Conservation (phyloP, 2,797 vertebrate genomes). For the Mormyrops attenuatus region DNA sequence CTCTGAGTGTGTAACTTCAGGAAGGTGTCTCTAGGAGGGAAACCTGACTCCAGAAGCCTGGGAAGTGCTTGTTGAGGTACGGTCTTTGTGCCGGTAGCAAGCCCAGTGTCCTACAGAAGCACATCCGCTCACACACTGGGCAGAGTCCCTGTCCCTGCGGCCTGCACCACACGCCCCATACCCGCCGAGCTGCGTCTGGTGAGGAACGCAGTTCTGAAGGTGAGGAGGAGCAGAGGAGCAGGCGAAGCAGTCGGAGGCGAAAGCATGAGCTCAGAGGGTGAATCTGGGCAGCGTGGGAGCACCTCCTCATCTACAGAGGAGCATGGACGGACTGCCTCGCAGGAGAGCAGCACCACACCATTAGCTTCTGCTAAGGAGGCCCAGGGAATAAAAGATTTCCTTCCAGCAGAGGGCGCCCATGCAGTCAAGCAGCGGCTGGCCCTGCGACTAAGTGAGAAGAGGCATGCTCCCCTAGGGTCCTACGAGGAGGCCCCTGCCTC, state of each 20-base stretch:
- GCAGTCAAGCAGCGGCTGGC: constrained; percentile 92
- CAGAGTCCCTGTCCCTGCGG: constrained; percentile 91
- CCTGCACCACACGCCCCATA: constrained; percentile 92
- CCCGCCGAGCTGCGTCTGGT: constrained; percentile 52
- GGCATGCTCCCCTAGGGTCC: constrained; percentile 60
- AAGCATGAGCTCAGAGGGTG: constrained; percentile 87
- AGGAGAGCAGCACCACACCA: constrained; percentile 38
- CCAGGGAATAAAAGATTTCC: constrained; percentile 48
- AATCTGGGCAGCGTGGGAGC: constrained; percentile 64
- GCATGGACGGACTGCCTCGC: constrained; percentile 39
- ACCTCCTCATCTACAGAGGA: constrained; percentile 48
- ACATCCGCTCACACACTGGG: constrained; percentile 92
- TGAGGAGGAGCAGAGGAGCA: constrained; percentile 66
- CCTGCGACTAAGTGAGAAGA: constrained; percentile 81
- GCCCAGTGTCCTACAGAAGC: constrained; percentile 95
- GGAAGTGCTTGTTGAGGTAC: constrained; percentile 94
- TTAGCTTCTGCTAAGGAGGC: constrained; percentile 25
- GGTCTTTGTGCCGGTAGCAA: constrained; percentile 92
- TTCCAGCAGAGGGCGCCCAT: constrained; percentile 74
- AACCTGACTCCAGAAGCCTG: constrained; percentile 87
- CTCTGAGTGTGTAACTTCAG: constrained; percentile 46
- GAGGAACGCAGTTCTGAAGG: constrained; percentile 73
- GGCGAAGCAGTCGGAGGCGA: constrained; percentile 63
- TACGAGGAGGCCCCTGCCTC: constrained; percentile 78
- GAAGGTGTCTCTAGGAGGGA: constrained; percentile 72